phyloP scores from a whole-genome alignment of 92 coral and sea anemone genomes.

The Pocillopora grandis region DNA sequence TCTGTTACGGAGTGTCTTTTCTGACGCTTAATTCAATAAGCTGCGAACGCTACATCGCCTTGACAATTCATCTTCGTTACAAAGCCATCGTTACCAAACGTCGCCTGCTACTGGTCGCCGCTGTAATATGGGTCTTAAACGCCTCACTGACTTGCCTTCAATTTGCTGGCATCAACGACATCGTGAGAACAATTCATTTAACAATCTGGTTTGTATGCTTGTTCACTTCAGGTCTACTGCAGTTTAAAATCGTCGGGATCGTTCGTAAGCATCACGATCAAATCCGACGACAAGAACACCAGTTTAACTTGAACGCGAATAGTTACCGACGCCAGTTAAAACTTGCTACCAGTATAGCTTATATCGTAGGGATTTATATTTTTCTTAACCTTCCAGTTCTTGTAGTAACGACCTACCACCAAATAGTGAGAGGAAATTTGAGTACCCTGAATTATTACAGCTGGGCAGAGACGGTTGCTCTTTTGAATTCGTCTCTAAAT shows the following conservation, averaged over 20 bases:
- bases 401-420: conserved; percentile 60
- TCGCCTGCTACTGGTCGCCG: conserved; percentile 36
- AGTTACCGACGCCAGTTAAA: conserved; percentile 56
- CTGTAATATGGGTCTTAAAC: conserved; percentile 66
- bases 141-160: conserved; percentile 56
- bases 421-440: conserved; percentile 42
- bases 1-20: conserved; percentile 82
- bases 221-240: conserved; percentile 48
- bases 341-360: conserved; percentile 66
- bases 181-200: conserved; percentile 61
- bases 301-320: conserved; percentile 7
- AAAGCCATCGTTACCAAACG: conserved; percentile 58
- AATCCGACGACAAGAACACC: conserved; percentile 43
- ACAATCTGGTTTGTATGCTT: conserved; percentile 58
- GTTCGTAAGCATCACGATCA: conserved; percentile 65
- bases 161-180: conserved; percentile 62
- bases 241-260: conserved; percentile 51
- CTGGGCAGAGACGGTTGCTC: conserved; percentile 79
- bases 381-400: conserved; percentile 66
- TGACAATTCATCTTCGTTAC: conserved; percentile 67
- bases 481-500: conserved; percentile 73
- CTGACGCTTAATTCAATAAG: conserved; percentile 75
- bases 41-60: conserved; percentile 71
- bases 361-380: conserved; percentile 67
- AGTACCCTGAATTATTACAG: conserved; percentile 56